These are phyloP conservation scores for Rhabdomys pumilio DNA, from an alignment of 2,797 vertebrate genomes.

Conservation along the genomic window DNA sequence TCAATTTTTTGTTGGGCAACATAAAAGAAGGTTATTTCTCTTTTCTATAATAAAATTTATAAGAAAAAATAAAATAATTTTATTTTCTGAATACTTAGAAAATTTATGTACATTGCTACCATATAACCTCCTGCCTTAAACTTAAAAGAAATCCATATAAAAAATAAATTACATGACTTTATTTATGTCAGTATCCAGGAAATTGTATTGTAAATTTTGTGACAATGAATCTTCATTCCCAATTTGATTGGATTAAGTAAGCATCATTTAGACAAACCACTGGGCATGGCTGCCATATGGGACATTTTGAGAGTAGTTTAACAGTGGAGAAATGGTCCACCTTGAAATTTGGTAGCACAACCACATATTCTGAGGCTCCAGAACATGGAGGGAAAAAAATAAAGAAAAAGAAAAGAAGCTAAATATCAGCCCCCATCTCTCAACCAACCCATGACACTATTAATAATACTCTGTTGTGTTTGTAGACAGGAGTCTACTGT, in stretches of 20 bases:
- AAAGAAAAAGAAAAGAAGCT: too few species aligned
- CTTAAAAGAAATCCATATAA: background rate
- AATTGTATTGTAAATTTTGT: background rate
- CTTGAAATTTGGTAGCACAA: background rate
- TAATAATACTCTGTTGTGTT: too few species aligned
- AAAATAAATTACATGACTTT: background rate
- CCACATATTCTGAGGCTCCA: too few species aligned
- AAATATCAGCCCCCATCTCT: background rate
- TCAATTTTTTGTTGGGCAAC: conserved; percentile 11
- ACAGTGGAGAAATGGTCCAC: background rate
- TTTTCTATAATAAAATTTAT: background rate
- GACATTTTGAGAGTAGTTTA: background rate
- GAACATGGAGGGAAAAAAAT: too few species aligned
- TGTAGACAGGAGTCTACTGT: too few species aligned
- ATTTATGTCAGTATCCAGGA: background rate
- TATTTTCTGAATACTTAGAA: background rate
- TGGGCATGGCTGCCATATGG: background rate
- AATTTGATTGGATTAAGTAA: background rate
- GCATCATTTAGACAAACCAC: background rate
- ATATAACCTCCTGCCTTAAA: background rate
- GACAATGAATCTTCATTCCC: background rate
- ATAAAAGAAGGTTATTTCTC: background rate
- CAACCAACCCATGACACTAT: too few species aligned
- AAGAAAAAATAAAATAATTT: background rate
- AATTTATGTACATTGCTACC: background rate